These are phyloP conservation scores for Corynorhinus townsendii DNA, from an alignment of 2,113 vertebrate genomes.

Conservation along the genomic window DNA sequence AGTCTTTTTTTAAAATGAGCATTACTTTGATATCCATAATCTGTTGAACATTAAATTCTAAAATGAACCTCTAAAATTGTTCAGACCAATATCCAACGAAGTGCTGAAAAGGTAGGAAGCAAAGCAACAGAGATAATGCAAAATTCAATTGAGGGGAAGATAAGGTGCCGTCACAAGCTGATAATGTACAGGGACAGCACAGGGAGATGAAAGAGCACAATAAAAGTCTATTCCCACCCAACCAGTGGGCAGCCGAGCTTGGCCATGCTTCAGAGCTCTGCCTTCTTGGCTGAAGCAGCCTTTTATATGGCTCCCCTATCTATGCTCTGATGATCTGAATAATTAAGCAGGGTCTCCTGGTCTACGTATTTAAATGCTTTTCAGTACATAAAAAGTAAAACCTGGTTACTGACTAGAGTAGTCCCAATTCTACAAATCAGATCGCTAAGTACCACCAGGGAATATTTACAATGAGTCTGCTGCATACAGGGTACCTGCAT, in stretches of 20 bases:
- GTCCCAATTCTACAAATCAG: background rate
- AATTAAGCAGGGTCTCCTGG: background rate
- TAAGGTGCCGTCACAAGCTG: constrained; percentile 10
- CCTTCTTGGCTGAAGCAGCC: background rate
- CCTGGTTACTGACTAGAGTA: background rate
- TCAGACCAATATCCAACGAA: constrained; percentile 42
- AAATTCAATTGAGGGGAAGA: constrained; percentile 59
- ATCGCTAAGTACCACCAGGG: background rate
- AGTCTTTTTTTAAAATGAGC: background rate
- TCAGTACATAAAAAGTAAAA: constrained; percentile 40
- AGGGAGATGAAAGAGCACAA: background rate
- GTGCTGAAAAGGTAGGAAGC: constrained; percentile 50
- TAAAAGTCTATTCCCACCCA: background rate
- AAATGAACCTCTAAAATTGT: constrained; percentile 38
- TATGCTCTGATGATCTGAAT: background rate
- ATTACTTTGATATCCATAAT: constrained; percentile 39
- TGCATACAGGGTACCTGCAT: background rate
- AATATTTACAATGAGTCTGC: background rate
- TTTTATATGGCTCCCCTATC: background rate
- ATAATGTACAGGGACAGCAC: background rate
- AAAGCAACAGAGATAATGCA: constrained; percentile 33
- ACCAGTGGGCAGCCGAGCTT: background rate
- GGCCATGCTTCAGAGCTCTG: background rate
- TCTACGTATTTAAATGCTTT: background rate
- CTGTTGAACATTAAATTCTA: constrained; percentile 40